phyloP scores from a whole-genome alignment of 2,797 vertebrate species.

The Lacerta viridis region DNA sequence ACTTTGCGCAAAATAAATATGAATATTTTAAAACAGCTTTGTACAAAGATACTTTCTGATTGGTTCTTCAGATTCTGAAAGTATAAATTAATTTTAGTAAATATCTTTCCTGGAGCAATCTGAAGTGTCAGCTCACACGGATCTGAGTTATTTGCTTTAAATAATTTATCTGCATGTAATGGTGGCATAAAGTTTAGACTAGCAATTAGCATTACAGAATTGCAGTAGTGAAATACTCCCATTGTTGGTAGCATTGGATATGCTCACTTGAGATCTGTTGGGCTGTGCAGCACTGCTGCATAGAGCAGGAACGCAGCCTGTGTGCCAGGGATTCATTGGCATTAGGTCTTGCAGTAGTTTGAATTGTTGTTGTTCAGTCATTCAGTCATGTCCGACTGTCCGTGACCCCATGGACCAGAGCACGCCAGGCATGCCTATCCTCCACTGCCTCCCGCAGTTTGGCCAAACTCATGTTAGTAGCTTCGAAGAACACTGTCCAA shows the following conservation, averaged over 20 bases:
- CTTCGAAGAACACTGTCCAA: no score
- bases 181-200: slow-evolving; percentile 52
- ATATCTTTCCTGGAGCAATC: slow-evolving; percentile 42
- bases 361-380: no score
- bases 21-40: slow-evolving; percentile 47
- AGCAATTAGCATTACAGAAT: slow-evolving; percentile 58
- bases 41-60: slow-evolving; percentile 45
- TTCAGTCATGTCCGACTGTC: no score
- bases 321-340: background rate
- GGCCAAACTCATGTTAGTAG: no score
- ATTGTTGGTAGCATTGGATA: slow-evolving; percentile 43
- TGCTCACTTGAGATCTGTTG: background rate
- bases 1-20: slow-evolving; percentile 40
- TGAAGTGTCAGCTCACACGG: slow-evolving; percentile 52
- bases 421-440: no score
- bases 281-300: slow-evolving; percentile 46
- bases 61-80: slow-evolving; percentile 49
- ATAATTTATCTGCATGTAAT: slow-evolving; percentile 64
- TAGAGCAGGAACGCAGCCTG: slow-evolving; percentile 45
- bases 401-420: no score
- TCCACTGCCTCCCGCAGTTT: no score
- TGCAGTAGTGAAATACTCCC: slow-evolving; percentile 42
- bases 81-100: slow-evolving; percentile 59
- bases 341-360: background rate
- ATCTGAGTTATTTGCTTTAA: slow-evolving; percentile 59